A percentile compares a stretch with the other conserved stretches of the same genome.
phyloP scores from a whole-genome alignment of 2,888 invertebrate species.

The Dendrolimus pini region DNA sequence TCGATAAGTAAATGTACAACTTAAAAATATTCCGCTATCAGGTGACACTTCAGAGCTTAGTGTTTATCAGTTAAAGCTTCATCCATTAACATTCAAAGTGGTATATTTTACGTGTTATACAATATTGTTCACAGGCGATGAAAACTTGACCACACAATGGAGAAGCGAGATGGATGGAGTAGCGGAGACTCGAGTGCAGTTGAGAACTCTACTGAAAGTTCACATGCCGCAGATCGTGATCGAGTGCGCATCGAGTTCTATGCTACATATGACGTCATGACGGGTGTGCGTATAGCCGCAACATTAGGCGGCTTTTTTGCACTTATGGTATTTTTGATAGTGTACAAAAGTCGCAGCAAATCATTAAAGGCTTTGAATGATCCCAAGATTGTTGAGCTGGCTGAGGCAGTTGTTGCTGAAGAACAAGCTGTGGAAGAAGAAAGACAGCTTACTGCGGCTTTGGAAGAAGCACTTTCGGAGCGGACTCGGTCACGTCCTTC shows the following conservation, averaged over 20 bases:
- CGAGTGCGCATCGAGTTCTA: slow-evolving; percentile 88
- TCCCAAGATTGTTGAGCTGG: slow-evolving; percentile 87
- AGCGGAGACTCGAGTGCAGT: slow-evolving; percentile 45
- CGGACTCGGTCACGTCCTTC: slow-evolving; percentile 74
- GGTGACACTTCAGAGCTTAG: not conserved
- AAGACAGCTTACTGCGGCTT: slow-evolving; percentile 83
- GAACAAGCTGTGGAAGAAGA: slow-evolving; percentile 83
- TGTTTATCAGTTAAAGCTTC: not conserved
- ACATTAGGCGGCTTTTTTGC: slow-evolving; percentile 94
- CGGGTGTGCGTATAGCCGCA: slow-evolving; percentile 93
- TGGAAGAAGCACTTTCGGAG: slow-evolving; percentile 79
- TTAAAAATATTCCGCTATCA: not conserved
- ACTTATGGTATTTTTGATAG: slow-evolving; percentile 92
- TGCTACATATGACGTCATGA: slow-evolving; percentile 95
- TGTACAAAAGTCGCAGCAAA: slow-evolving; percentile 92
- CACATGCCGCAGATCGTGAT: slow-evolving; percentile 77
- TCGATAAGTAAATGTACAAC: no score
- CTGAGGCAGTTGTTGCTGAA: slow-evolving; percentile 84
- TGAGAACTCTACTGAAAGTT: slow-evolving; percentile 53
- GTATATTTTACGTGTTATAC: no score
- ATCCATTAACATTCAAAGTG: not conserved
- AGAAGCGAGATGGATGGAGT: slow-evolving; percentile 61
- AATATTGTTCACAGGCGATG: slow-evolving; percentile 60
- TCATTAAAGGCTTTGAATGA: slow-evolving; percentile 85
- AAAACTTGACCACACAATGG: slow-evolving; percentile 68